phyloP scores from a whole-genome alignment of 2,888 invertebrate genomes.

The Tinea trinotella region DNA sequence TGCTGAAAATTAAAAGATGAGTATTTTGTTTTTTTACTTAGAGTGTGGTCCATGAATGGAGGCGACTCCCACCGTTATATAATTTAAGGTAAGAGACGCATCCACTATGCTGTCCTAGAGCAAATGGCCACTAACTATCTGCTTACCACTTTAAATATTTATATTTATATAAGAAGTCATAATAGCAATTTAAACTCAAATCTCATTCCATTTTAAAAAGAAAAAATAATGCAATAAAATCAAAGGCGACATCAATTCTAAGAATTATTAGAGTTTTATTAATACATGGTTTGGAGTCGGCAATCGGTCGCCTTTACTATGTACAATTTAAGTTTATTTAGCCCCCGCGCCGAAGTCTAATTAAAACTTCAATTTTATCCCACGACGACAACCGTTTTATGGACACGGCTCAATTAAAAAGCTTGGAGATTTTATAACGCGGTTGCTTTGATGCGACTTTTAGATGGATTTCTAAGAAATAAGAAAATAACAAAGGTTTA shows the following conservation, averaged over 20 bases:
- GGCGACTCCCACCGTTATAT: no score
- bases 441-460: not conserved
- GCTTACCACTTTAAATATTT: no score
- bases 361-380: constrained; percentile 20
- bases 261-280: constrained; percentile 14
- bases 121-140: no score
- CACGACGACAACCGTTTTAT: constrained; percentile 21
- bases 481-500: no score
- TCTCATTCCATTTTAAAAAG: no score
- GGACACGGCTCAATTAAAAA: constrained; percentile 20
- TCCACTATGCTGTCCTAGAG: no score
- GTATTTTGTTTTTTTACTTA: no score
- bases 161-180: no score
- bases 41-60: no score
- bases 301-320: constrained; percentile 15
- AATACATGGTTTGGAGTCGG: not conserved
- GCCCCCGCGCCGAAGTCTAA: constrained; percentile 16
- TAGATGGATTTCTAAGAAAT: no score
- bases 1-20: not conserved
- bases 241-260: constrained; percentile 11
- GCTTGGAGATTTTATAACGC: not conserved
- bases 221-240: not conserved
- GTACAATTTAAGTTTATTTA: constrained; percentile 15
- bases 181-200: no score
- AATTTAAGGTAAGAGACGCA: no score